Evolutionary conservation across 2,113 vertebrate species (phyloP).

Genomic region (Gobius niger): DNA sequence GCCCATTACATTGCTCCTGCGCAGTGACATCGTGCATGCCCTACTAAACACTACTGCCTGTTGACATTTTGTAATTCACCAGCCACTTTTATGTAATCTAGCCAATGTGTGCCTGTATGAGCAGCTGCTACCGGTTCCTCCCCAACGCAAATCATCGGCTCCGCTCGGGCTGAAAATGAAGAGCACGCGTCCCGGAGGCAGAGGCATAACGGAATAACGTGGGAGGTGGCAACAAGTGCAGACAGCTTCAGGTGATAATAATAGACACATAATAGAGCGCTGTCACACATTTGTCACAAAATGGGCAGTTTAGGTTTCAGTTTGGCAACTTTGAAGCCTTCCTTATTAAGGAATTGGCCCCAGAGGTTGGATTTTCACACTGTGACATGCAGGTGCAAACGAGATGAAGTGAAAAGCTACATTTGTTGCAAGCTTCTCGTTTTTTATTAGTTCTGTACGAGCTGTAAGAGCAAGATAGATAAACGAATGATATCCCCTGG

Average conservation of each 20-base stretch:
- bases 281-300: not conserved
- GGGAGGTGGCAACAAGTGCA: slow-evolving; percentile 27
- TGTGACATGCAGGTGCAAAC: not conserved
- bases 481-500: slow-evolving; percentile 41
- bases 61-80: slow-evolving; percentile 79
- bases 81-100: slow-evolving; percentile 74
- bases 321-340: slow-evolving; percentile 8
- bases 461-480: slow-evolving; percentile 36
- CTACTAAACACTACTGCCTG: slow-evolving; percentile 71
- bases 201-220: slow-evolving; percentile 20
- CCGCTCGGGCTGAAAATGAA: slow-evolving; percentile 43
- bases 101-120: slow-evolving; percentile 60
- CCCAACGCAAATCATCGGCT: slow-evolving; percentile 55
- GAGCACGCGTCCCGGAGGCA: slow-evolving; percentile 18
- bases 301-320: not conserved
- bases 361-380: not conserved
- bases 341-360: slow-evolving; percentile 24
- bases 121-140: slow-evolving; percentile 75
- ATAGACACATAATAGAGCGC: not conserved
- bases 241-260: slow-evolving; percentile 13
- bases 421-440: not conserved
- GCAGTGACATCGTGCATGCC: slow-evolving; percentile 38
- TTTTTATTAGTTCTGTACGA: slow-evolving; percentile 9
- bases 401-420: not conserved
- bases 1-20: slow-evolving; percentile 10